Conservation (phyloP, 2,113 vertebrate genomes). For the Cnemophilus loriae region DNA sequence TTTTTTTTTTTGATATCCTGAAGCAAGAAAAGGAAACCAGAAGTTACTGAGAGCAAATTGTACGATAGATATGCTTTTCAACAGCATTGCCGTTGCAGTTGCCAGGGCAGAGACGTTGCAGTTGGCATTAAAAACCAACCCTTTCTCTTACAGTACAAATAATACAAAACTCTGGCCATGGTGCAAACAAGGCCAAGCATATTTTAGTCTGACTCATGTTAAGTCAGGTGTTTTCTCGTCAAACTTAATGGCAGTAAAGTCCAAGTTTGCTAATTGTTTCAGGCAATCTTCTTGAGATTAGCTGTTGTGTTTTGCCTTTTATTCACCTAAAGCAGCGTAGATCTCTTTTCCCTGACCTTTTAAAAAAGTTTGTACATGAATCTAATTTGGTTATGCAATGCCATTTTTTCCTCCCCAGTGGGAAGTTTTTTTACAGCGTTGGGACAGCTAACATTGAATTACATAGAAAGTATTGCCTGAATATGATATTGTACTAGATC, state of each 20-base stretch:
- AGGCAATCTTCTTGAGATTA: neutral
- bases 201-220: neutral
- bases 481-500: neutral
- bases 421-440: neutral
- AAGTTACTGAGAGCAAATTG: neutral
- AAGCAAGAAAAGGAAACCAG: neutral
- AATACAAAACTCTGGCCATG: neutral
- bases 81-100: neutral
- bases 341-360: neutral
- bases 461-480: neutral
- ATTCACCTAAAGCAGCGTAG: neutral
- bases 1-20: neutral
- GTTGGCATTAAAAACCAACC: neutral
- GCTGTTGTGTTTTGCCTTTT: neutral
- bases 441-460: neutral
- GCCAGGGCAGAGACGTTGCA: neutral
- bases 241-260: neutral
- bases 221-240: neutral
- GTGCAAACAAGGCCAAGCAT: neutral
- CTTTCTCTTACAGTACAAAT: neutral
- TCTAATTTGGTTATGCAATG: neutral
- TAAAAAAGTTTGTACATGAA: neutral
- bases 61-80: neutral
- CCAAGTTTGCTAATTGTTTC: neutral
- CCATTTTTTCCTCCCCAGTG: neutral